These are phyloP conservation scores for Lacanobia wlatinum DNA, from an alignment of 2,888 invertebrate species.

Conservation along the genomic window DNA sequence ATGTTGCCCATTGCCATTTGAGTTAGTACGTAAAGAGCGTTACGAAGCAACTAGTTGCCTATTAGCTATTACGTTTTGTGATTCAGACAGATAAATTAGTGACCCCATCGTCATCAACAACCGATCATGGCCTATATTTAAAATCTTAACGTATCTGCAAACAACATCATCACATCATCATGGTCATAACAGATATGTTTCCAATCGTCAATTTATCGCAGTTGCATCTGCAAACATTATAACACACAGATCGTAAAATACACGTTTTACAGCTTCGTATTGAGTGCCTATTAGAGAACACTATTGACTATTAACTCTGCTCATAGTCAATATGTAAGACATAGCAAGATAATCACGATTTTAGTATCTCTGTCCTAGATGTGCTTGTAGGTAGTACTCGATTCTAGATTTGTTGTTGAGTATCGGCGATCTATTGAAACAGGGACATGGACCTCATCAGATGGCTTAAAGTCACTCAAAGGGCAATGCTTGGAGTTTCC, in stretches of 20 bases:
- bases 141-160: not conserved
- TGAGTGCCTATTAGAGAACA: slow-evolving; percentile 7
- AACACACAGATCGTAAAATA: slow-evolving; percentile 25
- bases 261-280: slow-evolving; percentile 22
- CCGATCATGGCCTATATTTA: not conserved
- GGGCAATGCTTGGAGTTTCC: too few species aligned
- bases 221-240: slow-evolving; percentile 36
- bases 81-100: not conserved
- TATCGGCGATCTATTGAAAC: not conserved
- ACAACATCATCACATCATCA: not conserved
- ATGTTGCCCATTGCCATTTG: not conserved
- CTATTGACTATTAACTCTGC: slow-evolving; percentile 30
- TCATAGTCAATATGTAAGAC: slow-evolving; percentile 13
- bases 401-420: not conserved
- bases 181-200: slow-evolving; percentile 15
- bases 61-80: too few species aligned
- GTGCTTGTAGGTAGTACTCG: not conserved
- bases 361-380: not conserved
- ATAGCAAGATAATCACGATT: slow-evolving; percentile 18
- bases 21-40: not conserved
- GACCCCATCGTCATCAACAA: not conserved
- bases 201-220: slow-evolving; percentile 2
- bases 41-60: not conserved
- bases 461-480: too few species aligned
- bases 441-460: too few species aligned